Evolutionary conservation across 2,797 vertebrate genomes (phyloP).

Genomic region (Sebastes goodei): DNA sequence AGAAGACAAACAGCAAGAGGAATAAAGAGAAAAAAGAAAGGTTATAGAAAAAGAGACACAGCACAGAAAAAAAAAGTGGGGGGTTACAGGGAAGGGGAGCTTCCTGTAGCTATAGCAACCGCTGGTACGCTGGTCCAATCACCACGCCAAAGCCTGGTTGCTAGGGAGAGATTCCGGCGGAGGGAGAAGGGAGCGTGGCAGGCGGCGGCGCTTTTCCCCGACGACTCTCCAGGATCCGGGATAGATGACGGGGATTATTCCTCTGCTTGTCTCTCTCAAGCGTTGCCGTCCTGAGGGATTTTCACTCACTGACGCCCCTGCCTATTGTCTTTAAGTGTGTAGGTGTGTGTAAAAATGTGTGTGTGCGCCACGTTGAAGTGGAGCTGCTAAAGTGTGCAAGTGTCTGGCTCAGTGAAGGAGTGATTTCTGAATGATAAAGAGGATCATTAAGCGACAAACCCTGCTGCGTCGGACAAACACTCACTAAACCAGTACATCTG

Average conservation of each 20-base stretch:
- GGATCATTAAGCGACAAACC: slow-evolving; percentile 16
- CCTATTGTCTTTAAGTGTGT: slow-evolving; percentile 40
- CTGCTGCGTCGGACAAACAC: slow-evolving; percentile 3
- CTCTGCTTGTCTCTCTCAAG: slow-evolving; percentile 41
- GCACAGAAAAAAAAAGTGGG: slow-evolving; percentile 37
- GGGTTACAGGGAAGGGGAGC: slow-evolving; percentile 74
- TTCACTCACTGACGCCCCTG: slow-evolving; percentile 21
- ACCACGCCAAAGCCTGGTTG: slow-evolving; percentile 81
- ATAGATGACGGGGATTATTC: slow-evolving; percentile 66
- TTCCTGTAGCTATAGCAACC: slow-evolving; percentile 87
- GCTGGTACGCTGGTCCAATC: slow-evolving; percentile 82
- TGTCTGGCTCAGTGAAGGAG: slow-evolving; percentile 28
- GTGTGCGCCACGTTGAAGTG: background rate
- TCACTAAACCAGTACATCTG: background rate
- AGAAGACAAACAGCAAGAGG: slow-evolving; percentile 10
- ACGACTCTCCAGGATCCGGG: slow-evolving; percentile 55
- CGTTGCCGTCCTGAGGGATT: slow-evolving; percentile 34
- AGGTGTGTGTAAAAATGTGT: background rate
- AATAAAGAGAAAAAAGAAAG: slow-evolving; percentile 37
- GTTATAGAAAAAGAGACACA: slow-evolving; percentile 59
- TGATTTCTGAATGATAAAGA: slow-evolving; percentile 36
- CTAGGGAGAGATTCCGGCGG: slow-evolving; percentile 83
- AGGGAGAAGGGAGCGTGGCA: slow-evolving; percentile 62
- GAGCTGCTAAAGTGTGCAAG: slow-evolving; percentile 15
- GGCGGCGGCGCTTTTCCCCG: slow-evolving; percentile 58